These are phyloP conservation scores for Siphamia tubifer DNA, from an alignment of 2,113 vertebrate species.

Conservation along the genomic window DNA sequence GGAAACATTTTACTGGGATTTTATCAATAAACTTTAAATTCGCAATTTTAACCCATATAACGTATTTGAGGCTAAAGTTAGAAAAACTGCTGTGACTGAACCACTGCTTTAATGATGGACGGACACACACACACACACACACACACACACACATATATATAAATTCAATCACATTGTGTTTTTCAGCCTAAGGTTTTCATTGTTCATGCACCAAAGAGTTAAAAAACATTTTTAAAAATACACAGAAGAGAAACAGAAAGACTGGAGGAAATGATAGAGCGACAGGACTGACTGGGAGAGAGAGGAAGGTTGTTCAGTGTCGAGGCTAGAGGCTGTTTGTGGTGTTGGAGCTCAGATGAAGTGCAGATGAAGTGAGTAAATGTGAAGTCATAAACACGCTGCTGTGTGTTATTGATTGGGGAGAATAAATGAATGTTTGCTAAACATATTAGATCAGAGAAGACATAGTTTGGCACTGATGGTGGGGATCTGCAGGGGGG, in stretches of 20 bases:
- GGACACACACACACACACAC: no score
- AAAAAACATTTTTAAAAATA: no score
- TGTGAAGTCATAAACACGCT: constrained; percentile 72
- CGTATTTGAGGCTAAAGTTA: no score
- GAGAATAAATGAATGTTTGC: constrained; percentile 78
- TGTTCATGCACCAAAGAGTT: no score
- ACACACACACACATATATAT: no score
- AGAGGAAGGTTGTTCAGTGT: background rate
- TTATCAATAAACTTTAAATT: no score
- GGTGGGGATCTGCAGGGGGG: constrained; percentile 69
- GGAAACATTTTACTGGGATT: no score
- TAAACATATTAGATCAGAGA: constrained; percentile 76
- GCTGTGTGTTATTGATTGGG: constrained; percentile 69
- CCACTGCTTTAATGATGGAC: no score
- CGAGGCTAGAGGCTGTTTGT: constrained; percentile 21
- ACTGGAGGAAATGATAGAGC: background rate
- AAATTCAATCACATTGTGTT: no score
- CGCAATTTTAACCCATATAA: no score
- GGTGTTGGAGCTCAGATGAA: constrained; percentile 60
- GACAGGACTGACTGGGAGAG: constrained; percentile 8
- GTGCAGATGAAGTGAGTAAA: constrained; percentile 67
- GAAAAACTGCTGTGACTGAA: no score
- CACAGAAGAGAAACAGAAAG: background rate
- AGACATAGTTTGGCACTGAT: constrained; percentile 53
- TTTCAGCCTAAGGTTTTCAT: no score